Evolutionary conservation across 2,888 invertebrate species (phyloP).

Genomic region (Lithodes maja): DNA sequence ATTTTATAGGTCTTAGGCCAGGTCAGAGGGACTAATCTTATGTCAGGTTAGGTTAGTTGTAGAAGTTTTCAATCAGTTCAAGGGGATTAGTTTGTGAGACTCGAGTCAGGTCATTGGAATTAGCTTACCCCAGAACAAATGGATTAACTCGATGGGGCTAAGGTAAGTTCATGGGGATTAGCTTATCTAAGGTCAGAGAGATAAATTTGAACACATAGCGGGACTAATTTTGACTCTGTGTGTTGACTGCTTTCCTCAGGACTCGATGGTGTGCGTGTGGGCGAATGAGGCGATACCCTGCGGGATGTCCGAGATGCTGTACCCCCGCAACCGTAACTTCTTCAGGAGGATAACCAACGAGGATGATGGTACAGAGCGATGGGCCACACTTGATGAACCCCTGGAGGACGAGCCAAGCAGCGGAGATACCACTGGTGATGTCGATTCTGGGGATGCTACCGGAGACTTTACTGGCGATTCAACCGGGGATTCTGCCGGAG

Average conservation of each 20-base stretch:
- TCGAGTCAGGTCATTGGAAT: too few species aligned
- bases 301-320: conserved; percentile 30
- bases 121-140: background rate
- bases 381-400: background rate
- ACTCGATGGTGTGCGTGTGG: conserved; percentile 51
- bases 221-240: background rate
- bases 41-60: too few species aligned
- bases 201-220: background rate
- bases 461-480: too few species aligned
- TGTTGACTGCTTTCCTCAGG: conserved; percentile 7
- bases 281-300: conserved; percentile 42
- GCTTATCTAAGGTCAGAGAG: background rate
- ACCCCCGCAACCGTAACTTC: conserved; percentile 49
- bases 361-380: background rate
- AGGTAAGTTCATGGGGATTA: background rate
- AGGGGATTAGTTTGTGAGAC: too few species aligned
- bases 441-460: background rate
- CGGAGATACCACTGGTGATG: background rate
- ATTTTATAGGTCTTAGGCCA: too few species aligned
- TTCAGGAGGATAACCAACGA: conserved; percentile 13
- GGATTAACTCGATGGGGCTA: too few species aligned
- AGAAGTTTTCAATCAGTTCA: too few species aligned
- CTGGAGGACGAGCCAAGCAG: background rate
- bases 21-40: too few species aligned
- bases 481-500: too few species aligned